phyloP scores from a whole-genome alignment of 2,797 vertebrate species.

The Myioborus miniatus region DNA sequence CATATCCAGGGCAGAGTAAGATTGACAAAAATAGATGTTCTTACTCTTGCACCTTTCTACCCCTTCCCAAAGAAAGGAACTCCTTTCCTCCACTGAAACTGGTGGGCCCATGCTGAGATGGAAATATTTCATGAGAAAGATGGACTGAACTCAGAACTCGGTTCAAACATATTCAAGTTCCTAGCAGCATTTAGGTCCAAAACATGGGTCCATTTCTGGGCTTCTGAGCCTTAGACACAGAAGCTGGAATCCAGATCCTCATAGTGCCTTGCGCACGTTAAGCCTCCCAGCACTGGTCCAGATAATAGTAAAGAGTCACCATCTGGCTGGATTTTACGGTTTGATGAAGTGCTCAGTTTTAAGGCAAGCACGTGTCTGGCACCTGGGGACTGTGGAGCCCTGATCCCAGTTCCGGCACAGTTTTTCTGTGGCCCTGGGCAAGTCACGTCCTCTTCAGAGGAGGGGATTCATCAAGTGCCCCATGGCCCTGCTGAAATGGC shows the following conservation, averaged over 20 bases:
- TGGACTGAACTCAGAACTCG: not conserved
- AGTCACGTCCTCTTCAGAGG: conserved; percentile 39
- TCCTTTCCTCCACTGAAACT: not conserved
- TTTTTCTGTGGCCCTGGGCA: conserved; percentile 52
- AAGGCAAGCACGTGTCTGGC: conserved; percentile 67
- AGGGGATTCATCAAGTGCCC: conserved; percentile 56
- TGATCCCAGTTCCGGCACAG: conserved; percentile 58
- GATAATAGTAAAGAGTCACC: conserved; percentile 62
- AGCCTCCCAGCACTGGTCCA: conserved; percentile 38
- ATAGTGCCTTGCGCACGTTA: conserved; percentile 42
- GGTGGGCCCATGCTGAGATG: not conserved
- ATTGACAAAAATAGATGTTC: not conserved
- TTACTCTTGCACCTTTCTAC: not conserved
- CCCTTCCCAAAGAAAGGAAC: not conserved
- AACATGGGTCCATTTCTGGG: not conserved
- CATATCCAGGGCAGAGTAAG: not conserved
- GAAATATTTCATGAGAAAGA: not conserved
- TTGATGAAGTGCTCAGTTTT: conserved; percentile 69
- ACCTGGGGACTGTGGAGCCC: conserved; percentile 46
- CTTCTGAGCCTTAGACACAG: conserved; percentile 9
- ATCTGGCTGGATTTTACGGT: conserved; percentile 68
- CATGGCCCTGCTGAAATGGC: not conserved
- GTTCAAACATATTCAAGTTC: not conserved
- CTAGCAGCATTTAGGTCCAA: not conserved
- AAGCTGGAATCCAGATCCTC: conserved; percentile 39